Conservation (phyloP, 2,797 vertebrate genomes). For the Tokudaia tokunoshimensis region DNA sequence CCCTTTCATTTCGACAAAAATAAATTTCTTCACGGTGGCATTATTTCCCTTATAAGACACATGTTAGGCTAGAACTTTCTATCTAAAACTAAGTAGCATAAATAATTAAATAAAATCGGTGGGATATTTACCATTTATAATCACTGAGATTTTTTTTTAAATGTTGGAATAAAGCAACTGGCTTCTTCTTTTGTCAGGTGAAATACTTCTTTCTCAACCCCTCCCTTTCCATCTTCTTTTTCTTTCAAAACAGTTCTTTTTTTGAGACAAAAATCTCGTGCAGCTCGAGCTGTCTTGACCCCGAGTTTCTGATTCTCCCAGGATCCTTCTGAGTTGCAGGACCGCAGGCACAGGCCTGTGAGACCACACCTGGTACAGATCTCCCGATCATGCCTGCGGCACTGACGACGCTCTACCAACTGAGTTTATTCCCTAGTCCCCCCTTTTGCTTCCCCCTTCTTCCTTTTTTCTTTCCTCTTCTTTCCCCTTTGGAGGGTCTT, state of each 20-base stretch:
- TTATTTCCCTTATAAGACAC: slow-evolving; percentile 44
- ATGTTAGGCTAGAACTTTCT: slow-evolving; percentile 14
- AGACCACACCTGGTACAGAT: neutral
- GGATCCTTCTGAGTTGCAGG: neutral
- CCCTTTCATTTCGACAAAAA: slow-evolving; percentile 51
- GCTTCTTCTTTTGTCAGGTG: neutral
- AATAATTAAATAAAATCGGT: slow-evolving; percentile 53
- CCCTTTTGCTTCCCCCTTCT: neutral
- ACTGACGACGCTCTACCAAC: neutral
- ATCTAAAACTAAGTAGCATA: slow-evolving; percentile 23
- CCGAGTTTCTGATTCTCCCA: neutral
- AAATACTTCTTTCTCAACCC: neutral
- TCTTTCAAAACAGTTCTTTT: neutral
- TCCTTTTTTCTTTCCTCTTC: neutral
- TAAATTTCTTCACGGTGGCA: slow-evolving; percentile 13
- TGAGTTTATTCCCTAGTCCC: neutral
- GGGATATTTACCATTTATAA: slow-evolving; percentile 2
- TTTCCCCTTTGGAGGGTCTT: neutral
- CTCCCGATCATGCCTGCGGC: accelerated
- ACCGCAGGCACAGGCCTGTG: neutral
- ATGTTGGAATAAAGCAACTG: slow-evolving; percentile 21
- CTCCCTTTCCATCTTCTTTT: neutral
- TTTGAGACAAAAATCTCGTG: neutral
- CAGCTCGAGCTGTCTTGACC: too few species aligned
- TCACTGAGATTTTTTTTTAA: slow-evolving; percentile 15